phyloP scores from a whole-genome alignment of 2,113 vertebrate genomes.

The Ciconia boyciana region DNA sequence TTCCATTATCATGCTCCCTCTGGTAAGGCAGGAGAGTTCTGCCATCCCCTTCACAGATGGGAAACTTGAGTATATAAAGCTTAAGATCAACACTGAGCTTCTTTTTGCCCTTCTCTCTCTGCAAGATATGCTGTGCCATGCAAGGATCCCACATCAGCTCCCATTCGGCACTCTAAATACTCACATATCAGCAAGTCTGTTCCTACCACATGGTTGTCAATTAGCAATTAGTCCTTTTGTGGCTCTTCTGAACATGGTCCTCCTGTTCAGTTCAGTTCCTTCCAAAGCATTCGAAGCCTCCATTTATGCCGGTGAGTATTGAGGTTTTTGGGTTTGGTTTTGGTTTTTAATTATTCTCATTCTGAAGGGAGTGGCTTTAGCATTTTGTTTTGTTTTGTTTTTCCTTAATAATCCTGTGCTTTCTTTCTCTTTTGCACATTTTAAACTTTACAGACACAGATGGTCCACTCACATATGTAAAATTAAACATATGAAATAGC shows the following conservation, averaged over 20 bases:
- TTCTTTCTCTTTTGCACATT: background rate
- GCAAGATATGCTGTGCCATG: background rate
- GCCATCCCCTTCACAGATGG: background rate
- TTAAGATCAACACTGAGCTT: background rate
- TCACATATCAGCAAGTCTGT: background rate
- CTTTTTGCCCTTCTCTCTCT: background rate
- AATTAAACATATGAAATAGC: background rate
- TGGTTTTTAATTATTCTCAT: background rate
- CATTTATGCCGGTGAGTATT: background rate
- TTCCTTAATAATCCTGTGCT: background rate
- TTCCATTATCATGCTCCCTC: background rate
- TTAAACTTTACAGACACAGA: background rate
- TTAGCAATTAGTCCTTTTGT: background rate
- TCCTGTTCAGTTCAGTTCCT: background rate
- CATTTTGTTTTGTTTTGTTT: background rate
- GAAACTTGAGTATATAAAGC: background rate
- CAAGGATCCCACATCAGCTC: background rate
- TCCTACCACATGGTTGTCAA: background rate
- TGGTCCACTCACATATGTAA: background rate
- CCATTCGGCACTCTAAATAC: background rate
- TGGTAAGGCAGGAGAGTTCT: background rate
- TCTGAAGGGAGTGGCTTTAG: rapidly evolving
- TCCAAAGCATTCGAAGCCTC: background rate
- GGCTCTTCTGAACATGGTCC: background rate
- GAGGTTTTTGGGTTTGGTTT: rapidly evolving